These are phyloP conservation scores for Drosophila paracracens DNA, from an alignment of 2,888 invertebrate genomes.

Conservation along the genomic window DNA sequence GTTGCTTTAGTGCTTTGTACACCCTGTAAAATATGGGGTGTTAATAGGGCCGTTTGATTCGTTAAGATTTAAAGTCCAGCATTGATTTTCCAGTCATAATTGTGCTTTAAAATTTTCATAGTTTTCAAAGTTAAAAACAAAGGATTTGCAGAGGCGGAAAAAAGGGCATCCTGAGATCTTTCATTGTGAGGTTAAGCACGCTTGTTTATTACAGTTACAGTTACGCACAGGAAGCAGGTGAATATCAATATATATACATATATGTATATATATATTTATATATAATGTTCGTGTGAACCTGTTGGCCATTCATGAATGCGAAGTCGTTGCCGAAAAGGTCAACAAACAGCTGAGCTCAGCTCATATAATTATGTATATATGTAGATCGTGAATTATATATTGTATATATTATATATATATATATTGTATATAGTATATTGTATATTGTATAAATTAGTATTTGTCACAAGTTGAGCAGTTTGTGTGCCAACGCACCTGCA, in stretches of 20 bases:
- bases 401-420: not conserved
- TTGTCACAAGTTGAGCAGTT: constrained; percentile 49
- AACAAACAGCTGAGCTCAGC: constrained; percentile 53
- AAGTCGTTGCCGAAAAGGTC: constrained; percentile 54
- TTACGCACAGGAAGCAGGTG: constrained; percentile 43
- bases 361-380: constrained; percentile 20
- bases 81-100: not conserved
- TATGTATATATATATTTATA: not conserved
- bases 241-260: not conserved
- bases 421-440: not conserved
- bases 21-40: constrained; percentile 10
- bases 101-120: not conserved
- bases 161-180: constrained; percentile 3
- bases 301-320: constrained; percentile 68
- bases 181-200: not conserved
- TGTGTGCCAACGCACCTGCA: constrained; percentile 66
- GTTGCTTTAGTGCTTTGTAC: constrained; percentile 17
- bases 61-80: not conserved
- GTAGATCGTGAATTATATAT: not conserved
- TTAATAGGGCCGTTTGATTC: not conserved
- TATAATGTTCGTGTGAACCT: constrained; percentile 19
- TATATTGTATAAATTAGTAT: constrained; percentile 36
- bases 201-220: constrained; percentile 30
- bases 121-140: not conserved
- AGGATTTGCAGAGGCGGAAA: not conserved